Evolutionary conservation across 2,113 vertebrate genomes (phyloP).

Genomic region (Jacana jacana): DNA sequence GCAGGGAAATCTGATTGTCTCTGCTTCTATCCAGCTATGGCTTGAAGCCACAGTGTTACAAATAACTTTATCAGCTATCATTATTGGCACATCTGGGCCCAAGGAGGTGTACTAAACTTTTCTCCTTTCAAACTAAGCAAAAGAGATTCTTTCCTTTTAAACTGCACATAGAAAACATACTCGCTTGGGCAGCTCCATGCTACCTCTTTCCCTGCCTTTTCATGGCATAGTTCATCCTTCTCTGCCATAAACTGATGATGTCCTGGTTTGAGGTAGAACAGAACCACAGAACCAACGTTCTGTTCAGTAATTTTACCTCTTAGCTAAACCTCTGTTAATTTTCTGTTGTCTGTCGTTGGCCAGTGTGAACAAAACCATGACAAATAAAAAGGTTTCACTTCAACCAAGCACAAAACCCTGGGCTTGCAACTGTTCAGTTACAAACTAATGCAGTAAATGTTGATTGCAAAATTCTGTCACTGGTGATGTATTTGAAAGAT

Average conservation of each 20-base stretch:
- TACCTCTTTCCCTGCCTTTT: neutral
- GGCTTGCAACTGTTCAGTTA: neutral
- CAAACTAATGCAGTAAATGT: neutral
- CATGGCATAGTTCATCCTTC: neutral
- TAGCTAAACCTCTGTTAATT: no score
- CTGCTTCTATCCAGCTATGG: neutral
- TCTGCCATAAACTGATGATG: neutral
- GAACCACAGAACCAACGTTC: no score
- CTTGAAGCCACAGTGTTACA: neutral
- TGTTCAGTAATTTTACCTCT: no score
- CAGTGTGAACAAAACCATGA: no score
- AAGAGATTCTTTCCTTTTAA: neutral
- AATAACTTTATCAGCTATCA: neutral
- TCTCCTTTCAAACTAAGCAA: neutral
- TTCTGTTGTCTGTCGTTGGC: no score
- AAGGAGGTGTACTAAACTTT: neutral
- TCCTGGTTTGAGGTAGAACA: no score
- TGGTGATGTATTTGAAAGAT: neutral
- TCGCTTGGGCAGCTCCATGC: fast-evolving
- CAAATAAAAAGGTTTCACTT: neutral
- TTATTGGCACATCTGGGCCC: neutral
- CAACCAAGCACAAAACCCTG: no score
- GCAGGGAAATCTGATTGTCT: neutral
- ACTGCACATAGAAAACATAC: neutral
- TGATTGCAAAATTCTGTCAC: neutral